Evolutionary conservation across 2,888 invertebrate genomes (phyloP).

Genomic region (Geotrupes spiniger): DNA sequence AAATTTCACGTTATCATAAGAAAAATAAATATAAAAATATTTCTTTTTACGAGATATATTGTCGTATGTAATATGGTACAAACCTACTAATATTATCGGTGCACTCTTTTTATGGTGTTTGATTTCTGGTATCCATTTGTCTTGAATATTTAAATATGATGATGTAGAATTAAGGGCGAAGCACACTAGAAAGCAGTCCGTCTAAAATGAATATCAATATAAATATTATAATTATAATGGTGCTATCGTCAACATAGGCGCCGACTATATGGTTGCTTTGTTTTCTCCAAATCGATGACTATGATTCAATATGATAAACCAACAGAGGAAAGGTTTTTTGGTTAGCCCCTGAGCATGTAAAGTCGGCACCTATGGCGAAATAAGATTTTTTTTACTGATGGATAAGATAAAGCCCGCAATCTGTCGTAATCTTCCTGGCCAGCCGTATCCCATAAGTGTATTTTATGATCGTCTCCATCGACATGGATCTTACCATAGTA

Average conservation of each 20-base stretch:
- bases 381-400: conserved; percentile 64
- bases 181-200: conserved; percentile 79
- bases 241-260: too few species aligned
- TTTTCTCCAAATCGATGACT: neutral
- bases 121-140: conserved; percentile 82
- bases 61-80: too few species aligned
- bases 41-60: too few species aligned
- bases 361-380: conserved; percentile 2
- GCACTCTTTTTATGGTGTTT: conserved; percentile 71
- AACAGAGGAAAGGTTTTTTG: neutral
- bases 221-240: too few species aligned
- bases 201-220: conserved; percentile 63
- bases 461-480: conserved; percentile 77
- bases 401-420: conserved; percentile 82
- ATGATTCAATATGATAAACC: neutral
- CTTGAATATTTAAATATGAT: conserved; percentile 71
- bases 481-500: conserved; percentile 75
- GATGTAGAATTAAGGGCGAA: conserved; percentile 66
- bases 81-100: conserved; percentile 77
- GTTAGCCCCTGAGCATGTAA: neutral
- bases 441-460: conserved; percentile 89
- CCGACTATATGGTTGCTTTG: neutral
- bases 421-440: conserved; percentile 91
- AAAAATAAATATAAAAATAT: too few species aligned
- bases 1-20: too few species aligned